Percentiles rank a stretch among this genome's conserved stretches.
Conservation (phyloP, 2,888 invertebrate species). For the Escarpia spicata region DNA sequence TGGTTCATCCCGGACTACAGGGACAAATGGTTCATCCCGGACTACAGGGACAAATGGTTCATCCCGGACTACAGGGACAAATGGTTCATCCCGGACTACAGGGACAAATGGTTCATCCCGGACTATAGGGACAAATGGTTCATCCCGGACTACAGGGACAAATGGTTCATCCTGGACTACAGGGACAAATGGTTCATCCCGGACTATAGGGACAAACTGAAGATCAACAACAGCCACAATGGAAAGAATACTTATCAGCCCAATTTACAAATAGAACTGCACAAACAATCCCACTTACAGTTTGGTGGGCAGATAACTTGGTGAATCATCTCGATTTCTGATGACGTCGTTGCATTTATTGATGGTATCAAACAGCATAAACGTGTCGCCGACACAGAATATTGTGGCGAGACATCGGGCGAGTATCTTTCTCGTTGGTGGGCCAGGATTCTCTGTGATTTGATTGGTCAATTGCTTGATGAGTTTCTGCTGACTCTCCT, state of each 20-base stretch:
- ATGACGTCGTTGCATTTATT: constrained; percentile 98
- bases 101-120: too few species aligned
- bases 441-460: constrained; percentile 87
- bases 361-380: constrained; percentile 94
- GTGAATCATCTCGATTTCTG: constrained; percentile 96
- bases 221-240: neutral
- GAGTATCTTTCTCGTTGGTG: constrained; percentile 90
- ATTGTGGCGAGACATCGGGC: constrained; percentile 91
- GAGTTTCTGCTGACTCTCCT: constrained; percentile 93
- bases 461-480: constrained; percentile 92
- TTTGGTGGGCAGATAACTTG: constrained; percentile 91
- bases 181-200: too few species aligned
- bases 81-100: too few species aligned
- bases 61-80: too few species aligned
- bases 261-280: neutral
- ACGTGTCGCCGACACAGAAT: constrained; percentile 97
- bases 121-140: too few species aligned
- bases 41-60: too few species aligned
- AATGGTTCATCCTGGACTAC: too few species aligned
- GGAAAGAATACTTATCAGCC: neutral
- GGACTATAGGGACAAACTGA: too few species aligned
- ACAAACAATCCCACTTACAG: constrained; percentile 76
- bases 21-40: too few species aligned
- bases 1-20: too few species aligned
- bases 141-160: too few species aligned